Evolutionary conservation across 2,888 invertebrate species (phyloP).

Genomic region (Apamea anceps): DNA sequence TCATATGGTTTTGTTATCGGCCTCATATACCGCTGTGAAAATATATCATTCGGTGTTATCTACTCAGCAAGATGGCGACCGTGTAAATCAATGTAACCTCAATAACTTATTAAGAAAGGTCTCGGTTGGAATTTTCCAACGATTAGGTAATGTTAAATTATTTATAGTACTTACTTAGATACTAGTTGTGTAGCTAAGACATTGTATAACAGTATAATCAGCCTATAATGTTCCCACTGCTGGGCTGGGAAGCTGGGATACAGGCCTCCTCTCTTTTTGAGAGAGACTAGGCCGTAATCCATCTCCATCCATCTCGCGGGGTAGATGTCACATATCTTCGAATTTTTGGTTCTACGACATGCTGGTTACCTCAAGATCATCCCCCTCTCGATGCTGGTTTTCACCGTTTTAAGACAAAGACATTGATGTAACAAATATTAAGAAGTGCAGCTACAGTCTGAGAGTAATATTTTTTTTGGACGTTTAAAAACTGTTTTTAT

Average conservation of each 20-base stretch:
- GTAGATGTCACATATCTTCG: neutral
- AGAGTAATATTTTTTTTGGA: neutral
- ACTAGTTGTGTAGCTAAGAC: neutral
- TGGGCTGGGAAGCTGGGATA: neutral
- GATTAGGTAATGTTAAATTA: conserved; percentile 69
- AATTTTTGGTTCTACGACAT: neutral
- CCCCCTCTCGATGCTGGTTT: no score
- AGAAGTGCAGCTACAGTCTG: neutral
- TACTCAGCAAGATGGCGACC: conserved; percentile 81
- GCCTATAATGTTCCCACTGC: neutral
- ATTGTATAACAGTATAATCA: neutral
- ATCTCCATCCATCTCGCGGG: neutral
- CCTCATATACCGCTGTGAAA: conserved; percentile 79
- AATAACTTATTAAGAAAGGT: conserved; percentile 87
- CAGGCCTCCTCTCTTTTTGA: neutral
- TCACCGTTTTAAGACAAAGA: neutral
- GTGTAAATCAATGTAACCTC: conserved; percentile 89
- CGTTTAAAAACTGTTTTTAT: neutral
- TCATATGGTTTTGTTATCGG: conserved; percentile 77
- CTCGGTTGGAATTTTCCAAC: conserved; percentile 85
- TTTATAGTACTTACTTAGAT: conserved; percentile 8
- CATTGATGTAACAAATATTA: neutral
- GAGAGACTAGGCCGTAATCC: neutral
- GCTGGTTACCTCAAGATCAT: neutral
- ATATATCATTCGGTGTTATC: conserved; percentile 83